A percentile compares a stretch with the other conserved stretches of the same genome.
These are phyloP conservation scores for Drosophila ustulata DNA, from an alignment of 2,888 invertebrate genomes.

Conservation along the genomic window DNA sequence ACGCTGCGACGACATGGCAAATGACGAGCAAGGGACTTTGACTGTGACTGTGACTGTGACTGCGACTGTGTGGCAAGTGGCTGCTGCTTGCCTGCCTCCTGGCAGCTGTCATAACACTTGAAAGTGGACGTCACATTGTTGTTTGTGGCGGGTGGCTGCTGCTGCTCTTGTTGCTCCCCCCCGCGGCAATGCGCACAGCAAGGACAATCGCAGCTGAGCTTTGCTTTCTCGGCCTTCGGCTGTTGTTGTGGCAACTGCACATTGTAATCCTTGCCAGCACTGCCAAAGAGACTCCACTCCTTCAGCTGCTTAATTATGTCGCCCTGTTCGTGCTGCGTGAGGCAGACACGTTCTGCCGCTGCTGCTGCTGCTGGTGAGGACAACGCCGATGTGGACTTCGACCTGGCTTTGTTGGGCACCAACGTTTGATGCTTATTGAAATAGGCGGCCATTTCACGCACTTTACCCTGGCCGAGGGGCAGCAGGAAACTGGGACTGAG, in stretches of 20 bases:
- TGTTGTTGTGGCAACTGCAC: conserved; percentile 45
- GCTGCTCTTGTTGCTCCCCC: background rate
- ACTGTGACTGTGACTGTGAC: conserved; percentile 4
- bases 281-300: conserved; percentile 84
- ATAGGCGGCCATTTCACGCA: conserved; percentile 89
- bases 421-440: conserved; percentile 85
- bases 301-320: conserved; percentile 83
- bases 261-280: conserved; percentile 78
- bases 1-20: conserved; percentile 73
- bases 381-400: conserved; percentile 77
- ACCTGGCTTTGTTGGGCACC: conserved; percentile 45
- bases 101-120: conserved; percentile 70
- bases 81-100: conserved; percentile 42
- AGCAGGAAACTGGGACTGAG: conserved; percentile 61
- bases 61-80: conserved; percentile 11
- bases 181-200: conserved; percentile 75
- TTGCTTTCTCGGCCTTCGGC: conserved; percentile 13
- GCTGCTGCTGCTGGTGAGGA: conserved; percentile 6
- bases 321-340: conserved; percentile 77
- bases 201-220: conserved; percentile 76
- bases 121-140: conserved; percentile 52
- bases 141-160: conserved; percentile 12
- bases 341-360: conserved; percentile 25
- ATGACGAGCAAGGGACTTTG: conserved; percentile 45
- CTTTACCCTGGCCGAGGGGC: conserved; percentile 87